phyloP scores from a whole-genome alignment of 2,888 invertebrate genomes.

The Agrotis segetum region DNA sequence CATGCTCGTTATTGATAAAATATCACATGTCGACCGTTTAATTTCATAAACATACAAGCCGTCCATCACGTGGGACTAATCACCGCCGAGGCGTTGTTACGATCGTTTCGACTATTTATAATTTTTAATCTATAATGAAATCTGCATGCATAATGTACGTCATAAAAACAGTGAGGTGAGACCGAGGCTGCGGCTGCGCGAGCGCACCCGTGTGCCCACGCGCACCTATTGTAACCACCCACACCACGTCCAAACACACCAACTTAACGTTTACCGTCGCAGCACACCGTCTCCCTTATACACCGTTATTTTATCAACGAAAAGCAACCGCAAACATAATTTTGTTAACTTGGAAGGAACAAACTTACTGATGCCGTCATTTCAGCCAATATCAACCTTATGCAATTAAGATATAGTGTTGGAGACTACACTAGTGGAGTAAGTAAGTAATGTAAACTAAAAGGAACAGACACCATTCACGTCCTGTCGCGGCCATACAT shows the following conservation, averaged over 20 bases:
- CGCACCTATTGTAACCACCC: constrained; percentile 82
- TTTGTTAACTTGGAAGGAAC: constrained; percentile 68
- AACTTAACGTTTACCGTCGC: constrained; percentile 50
- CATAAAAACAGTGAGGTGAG: constrained; percentile 73
- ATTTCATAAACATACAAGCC: constrained; percentile 62
- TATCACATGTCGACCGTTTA: constrained; percentile 56
- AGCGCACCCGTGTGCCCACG: constrained; percentile 80
- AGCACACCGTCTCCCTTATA: constrained; percentile 32
- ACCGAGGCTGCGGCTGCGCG: constrained; percentile 67
- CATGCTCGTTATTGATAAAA: constrained; percentile 58
- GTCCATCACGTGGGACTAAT: constrained; percentile 57
- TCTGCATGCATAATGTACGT: constrained; percentile 78
- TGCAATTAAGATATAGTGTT: constrained; percentile 31
- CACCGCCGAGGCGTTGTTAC: constrained; percentile 69
- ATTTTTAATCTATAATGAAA: constrained; percentile 81
- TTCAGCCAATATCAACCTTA: constrained; percentile 66
- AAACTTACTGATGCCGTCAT: constrained; percentile 39
- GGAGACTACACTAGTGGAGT: constrained; percentile 37
- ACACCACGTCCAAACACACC: constrained; percentile 70
- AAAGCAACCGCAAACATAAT: constrained; percentile 62
- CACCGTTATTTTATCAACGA: constrained; percentile 40
- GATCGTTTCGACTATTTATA: constrained; percentile 75
- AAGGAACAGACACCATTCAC: constrained; percentile 80
- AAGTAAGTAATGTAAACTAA: constrained; percentile 78
- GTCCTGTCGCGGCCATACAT: constrained; percentile 80